phyloP scores from a whole-genome alignment of 2,797 vertebrate species.

The Pachyuromys duprasi region DNA sequence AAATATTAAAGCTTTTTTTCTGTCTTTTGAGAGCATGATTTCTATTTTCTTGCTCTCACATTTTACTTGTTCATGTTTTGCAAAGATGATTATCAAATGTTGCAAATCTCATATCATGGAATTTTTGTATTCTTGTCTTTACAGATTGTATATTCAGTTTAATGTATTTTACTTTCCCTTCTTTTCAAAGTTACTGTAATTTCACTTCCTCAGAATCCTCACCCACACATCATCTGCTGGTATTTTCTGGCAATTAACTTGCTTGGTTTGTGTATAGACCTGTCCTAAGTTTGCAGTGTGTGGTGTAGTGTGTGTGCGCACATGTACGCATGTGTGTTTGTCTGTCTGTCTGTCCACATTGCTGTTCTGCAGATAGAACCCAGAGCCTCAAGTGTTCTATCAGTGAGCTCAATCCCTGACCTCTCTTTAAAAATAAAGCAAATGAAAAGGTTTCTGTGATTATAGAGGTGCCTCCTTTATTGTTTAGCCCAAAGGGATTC shows the following conservation, averaged over 20 bases:
- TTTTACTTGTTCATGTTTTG: slow-evolving; percentile 13
- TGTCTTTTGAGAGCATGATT: neutral
- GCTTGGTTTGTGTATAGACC: slow-evolving; percentile 48
- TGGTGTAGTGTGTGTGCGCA: too few species aligned
- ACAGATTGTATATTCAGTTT: slow-evolving; percentile 47
- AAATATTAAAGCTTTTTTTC: neutral
- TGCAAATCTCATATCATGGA: neutral
- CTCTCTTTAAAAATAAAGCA: slow-evolving; percentile 26
- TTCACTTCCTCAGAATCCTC: slow-evolving; percentile 69
- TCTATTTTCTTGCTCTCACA: slow-evolving; percentile 24
- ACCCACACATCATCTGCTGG: slow-evolving; percentile 68
- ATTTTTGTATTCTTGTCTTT: slow-evolving; percentile 32
- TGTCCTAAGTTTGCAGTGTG: neutral
- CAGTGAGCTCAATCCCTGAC: neutral
- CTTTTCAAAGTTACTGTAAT: slow-evolving; percentile 57
- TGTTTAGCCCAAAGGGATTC: neutral
- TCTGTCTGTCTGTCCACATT: neutral
- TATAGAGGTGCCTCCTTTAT: slow-evolving; percentile 4
- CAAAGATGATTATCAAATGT: slow-evolving; percentile 10
- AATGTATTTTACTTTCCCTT: slow-evolving; percentile 64
- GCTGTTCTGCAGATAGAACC: neutral
- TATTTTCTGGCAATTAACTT: slow-evolving; percentile 63
- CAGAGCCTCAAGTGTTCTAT: neutral
- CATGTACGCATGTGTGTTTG: rapidly evolving
- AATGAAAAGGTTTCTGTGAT: neutral